Evolutionary conservation across 2,113 vertebrate species (phyloP).

Genomic region (Semnornis frantzii): DNA sequence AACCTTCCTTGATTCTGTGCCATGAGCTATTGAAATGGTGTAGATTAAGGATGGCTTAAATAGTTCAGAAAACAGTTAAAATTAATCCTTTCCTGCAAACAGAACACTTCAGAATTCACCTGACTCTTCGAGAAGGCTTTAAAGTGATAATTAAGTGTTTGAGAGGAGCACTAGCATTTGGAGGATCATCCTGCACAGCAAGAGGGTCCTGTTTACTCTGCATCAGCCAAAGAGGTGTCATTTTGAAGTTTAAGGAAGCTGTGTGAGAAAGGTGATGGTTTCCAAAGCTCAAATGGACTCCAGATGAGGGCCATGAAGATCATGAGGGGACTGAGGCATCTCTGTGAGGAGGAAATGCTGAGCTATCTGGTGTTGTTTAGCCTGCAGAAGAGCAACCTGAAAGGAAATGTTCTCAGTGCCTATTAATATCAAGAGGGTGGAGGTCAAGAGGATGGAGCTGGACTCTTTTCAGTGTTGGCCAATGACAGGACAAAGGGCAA

Average conservation of each 20-base stretch:
- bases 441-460: too few species aligned
- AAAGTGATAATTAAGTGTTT: slow-evolving; percentile 48
- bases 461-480: too few species aligned
- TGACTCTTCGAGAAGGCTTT: slow-evolving; percentile 29
- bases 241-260: slow-evolving; percentile 18
- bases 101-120: slow-evolving; percentile 40
- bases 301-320: neutral
- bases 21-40: neutral
- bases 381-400: too few species aligned
- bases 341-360: too few species aligned
- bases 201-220: slow-evolving; percentile 1
- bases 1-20: too few species aligned
- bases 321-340: too few species aligned
- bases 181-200: neutral
- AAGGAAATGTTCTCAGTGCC: too few species aligned
- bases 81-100: slow-evolving; percentile 29
- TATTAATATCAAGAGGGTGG: too few species aligned
- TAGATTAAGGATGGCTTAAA: slow-evolving; percentile 9
- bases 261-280: neutral
- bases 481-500: too few species aligned
- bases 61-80: slow-evolving; percentile 49
- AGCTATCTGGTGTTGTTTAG: too few species aligned
- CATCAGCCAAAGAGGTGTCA: neutral
- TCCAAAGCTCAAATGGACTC: neutral
- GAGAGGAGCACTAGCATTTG: neutral